phyloP scores from a whole-genome alignment of 23 tunicate genomes.

The Halocynthia aurantium region DNA sequence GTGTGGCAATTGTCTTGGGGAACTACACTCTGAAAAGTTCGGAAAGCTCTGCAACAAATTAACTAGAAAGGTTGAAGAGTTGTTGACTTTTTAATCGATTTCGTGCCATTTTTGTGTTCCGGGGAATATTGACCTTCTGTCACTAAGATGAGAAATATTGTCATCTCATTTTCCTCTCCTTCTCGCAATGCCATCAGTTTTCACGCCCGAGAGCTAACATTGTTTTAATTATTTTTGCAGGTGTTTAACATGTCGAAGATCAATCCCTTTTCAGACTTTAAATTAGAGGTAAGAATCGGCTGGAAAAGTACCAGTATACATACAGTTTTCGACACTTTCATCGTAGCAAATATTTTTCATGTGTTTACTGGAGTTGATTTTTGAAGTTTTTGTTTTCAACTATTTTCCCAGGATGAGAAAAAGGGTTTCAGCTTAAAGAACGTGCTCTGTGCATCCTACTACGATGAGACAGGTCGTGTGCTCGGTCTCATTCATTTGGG shows the following conservation, averaged over 20 bases:
- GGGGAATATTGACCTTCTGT: too few species aligned
- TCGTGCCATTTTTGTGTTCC: too few species aligned
- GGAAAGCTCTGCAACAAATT: too few species aligned
- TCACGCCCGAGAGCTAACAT: background rate
- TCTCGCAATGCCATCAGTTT: background rate
- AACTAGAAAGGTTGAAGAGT: too few species aligned
- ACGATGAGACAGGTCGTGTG: conserved; percentile 48
- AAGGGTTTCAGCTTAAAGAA: conserved; percentile 68
- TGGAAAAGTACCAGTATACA: too few species aligned
- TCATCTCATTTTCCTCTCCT: too few species aligned
- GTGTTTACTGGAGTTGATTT: background rate
- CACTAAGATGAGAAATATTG: too few species aligned
- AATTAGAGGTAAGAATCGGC: conserved; percentile 60
- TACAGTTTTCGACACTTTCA: background rate
- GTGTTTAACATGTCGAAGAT: conserved; percentile 63
- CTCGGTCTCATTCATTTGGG: conserved; percentile 83
- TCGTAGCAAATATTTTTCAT: conserved; percentile 5
- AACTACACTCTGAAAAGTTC: too few species aligned
- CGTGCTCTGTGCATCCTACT: conserved; percentile 53
- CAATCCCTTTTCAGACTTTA: conserved; percentile 78
- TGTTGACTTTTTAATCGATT: too few species aligned
- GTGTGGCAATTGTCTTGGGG: too few species aligned
- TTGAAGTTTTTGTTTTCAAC: background rate
- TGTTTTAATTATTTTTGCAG: conserved; percentile 29
- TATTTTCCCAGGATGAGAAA: conserved; percentile 47